A percentile compares a stretch with the other conserved stretches of the same genome.
Evolutionary conservation across 2,797 vertebrate species (phyloP).

Genomic region (Masticophis lateralis): DNA sequence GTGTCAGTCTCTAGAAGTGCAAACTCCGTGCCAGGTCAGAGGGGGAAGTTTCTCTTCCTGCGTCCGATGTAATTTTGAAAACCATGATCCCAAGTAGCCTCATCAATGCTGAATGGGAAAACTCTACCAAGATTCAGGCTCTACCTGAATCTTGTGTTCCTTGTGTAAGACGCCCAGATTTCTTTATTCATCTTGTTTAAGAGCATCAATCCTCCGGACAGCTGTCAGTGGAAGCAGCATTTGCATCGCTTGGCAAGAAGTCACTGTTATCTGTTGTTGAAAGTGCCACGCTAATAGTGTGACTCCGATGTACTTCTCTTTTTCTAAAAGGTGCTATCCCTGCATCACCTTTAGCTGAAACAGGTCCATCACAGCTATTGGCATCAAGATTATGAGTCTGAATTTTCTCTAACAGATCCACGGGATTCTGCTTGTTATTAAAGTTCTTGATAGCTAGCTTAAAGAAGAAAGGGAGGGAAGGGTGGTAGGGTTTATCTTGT

Average conservation of each 20-base stretch:
- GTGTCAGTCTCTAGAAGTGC: constrained; percentile 34
- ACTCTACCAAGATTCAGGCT: not conserved
- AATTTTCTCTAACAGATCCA: constrained; percentile 33
- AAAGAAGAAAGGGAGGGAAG: constrained; percentile 20
- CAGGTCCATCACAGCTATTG: not conserved
- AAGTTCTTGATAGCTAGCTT: constrained; percentile 69
- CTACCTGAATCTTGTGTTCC: not conserved
- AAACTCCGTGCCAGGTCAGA: constrained; percentile 19
- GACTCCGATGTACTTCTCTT: constrained; percentile 56
- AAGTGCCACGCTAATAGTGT: constrained; percentile 50
- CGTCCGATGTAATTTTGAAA: constrained; percentile 31
- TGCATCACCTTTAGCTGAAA: not conserved
- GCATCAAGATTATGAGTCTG: not conserved
- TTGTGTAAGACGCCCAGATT: constrained; percentile 21
- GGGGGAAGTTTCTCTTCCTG: constrained; percentile 3
- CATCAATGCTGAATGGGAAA: not conserved
- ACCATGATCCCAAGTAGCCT: not conserved
- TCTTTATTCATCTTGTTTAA: constrained; percentile 23
- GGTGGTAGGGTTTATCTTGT: not conserved
- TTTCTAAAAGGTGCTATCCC: not conserved
- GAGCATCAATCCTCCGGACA: constrained; percentile 3
- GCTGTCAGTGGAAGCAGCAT: constrained; percentile 7
- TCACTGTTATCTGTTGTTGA: not conserved
- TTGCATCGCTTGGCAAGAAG: constrained; percentile 3
- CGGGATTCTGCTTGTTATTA: constrained; percentile 52